Percentiles rank a stretch among this genome's conserved stretches.
phyloP scores from a whole-genome alignment of 2,113 vertebrate genomes.

The Mesitornis unicolor region DNA sequence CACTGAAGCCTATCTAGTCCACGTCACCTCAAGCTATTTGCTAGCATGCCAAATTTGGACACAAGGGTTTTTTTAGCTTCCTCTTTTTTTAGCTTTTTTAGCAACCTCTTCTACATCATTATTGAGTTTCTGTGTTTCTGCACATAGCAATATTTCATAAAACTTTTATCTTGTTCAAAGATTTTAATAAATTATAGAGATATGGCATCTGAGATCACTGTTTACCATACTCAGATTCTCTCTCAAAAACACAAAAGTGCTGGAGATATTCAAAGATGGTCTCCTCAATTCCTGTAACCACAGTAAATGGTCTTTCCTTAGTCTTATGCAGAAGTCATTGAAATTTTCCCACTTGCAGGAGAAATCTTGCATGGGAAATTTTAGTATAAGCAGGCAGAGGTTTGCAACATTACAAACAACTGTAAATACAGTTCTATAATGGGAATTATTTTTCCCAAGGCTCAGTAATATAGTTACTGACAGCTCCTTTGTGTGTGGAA shows the following conservation, averaged over 20 bases:
- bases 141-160: background rate
- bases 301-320: background rate
- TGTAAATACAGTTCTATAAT: background rate
- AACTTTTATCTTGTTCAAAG: background rate
- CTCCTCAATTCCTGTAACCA: background rate
- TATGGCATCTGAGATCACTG: background rate
- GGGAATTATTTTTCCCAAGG: background rate
- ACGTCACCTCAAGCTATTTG: background rate
- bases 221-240: background rate
- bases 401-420: background rate
- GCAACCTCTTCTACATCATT: background rate
- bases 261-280: background rate
- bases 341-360: background rate
- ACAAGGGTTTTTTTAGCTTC: background rate
- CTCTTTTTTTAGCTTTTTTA: background rate
- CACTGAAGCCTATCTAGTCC: background rate
- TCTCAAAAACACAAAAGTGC: background rate
- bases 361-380: background rate
- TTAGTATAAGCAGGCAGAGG: background rate
- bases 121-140: background rate
- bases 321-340: background rate
- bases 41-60: background rate
- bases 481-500: background rate
- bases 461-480: background rate
- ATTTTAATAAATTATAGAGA: background rate